A percentile compares a stretch with the other conserved stretches of the same genome.
phyloP scores from a whole-genome alignment of 2,113 vertebrate genomes.

The Pachycephala philippinensis region DNA sequence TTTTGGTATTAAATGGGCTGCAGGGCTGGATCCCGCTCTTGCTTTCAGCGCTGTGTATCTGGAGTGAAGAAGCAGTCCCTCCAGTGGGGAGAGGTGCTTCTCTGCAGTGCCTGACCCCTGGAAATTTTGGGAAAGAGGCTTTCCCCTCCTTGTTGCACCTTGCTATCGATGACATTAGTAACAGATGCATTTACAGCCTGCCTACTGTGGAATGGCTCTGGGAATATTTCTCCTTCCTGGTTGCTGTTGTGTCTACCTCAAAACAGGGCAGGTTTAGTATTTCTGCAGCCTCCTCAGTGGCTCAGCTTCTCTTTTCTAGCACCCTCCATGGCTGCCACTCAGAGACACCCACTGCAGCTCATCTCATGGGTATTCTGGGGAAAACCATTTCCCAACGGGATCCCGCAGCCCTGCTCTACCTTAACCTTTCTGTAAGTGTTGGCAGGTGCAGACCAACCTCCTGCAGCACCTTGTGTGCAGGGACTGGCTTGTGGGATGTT shows the following conservation, averaged over 20 bases:
- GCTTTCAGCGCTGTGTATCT: not conserved
- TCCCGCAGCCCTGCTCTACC: accelerated
- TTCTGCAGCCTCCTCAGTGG: not conserved
- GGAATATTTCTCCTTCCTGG: not conserved
- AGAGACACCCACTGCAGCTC: not conserved
- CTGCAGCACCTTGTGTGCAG: not conserved
- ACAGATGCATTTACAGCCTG: not conserved
- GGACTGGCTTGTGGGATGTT: not conserved
- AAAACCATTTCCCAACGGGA: not conserved
- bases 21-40: not conserved
- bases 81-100: accelerated
- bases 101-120: not conserved
- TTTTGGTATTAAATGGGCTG: not conserved
- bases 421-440: not conserved
- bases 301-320: not conserved
- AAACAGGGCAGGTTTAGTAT: not conserved
- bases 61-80: accelerated
- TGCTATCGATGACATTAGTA: not conserved
- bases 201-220: not conserved
- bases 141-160: not conserved
- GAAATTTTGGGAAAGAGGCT: not conserved
- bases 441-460: not conserved
- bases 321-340: not conserved
- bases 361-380: not conserved
- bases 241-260: not conserved